phyloP scores from a whole-genome alignment of 2,888 invertebrate species.

The Poecilus cupreus region DNA sequence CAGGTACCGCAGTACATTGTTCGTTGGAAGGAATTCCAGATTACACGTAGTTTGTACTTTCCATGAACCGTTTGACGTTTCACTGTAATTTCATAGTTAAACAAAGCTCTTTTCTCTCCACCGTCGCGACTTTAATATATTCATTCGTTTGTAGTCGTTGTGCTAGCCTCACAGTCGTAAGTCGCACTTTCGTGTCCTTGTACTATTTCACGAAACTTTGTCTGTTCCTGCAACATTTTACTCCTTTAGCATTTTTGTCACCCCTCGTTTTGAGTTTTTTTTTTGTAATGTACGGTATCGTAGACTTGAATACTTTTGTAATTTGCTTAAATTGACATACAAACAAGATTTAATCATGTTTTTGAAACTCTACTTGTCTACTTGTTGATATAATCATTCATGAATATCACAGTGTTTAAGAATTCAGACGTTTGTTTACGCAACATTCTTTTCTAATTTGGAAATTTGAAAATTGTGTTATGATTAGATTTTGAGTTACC shows the following conservation, averaged over 20 bases:
- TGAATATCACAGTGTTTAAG: neutral
- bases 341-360: slow-evolving; percentile 8
- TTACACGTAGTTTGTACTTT: slow-evolving; percentile 35
- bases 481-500: too few relatives aligned
- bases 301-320: slow-evolving; percentile 11
- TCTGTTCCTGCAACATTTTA: neutral
- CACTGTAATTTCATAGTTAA: slow-evolving; percentile 48
- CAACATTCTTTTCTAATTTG: neutral
- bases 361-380: slow-evolving; percentile 21
- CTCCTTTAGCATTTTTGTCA: neutral
- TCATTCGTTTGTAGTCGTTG: slow-evolving; percentile 49
- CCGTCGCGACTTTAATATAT: slow-evolving; percentile 50
- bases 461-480: neutral
- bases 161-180: neutral
- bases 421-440: slow-evolving; percentile 1
- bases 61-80: slow-evolving; percentile 39
- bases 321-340: slow-evolving; percentile 16
- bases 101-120: slow-evolving; percentile 44
- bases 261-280: slow-evolving; percentile 4
- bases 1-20: too few relatives aligned
- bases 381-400: slow-evolving; percentile 42
- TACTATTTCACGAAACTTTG: slow-evolving; percentile 22
- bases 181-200: neutral
- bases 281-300: slow-evolving; percentile 13
- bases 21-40: slow-evolving; percentile 31